Conservation (phyloP, 1,140 invertebrate species). For the Anoplolepis gracilipes region DNA sequence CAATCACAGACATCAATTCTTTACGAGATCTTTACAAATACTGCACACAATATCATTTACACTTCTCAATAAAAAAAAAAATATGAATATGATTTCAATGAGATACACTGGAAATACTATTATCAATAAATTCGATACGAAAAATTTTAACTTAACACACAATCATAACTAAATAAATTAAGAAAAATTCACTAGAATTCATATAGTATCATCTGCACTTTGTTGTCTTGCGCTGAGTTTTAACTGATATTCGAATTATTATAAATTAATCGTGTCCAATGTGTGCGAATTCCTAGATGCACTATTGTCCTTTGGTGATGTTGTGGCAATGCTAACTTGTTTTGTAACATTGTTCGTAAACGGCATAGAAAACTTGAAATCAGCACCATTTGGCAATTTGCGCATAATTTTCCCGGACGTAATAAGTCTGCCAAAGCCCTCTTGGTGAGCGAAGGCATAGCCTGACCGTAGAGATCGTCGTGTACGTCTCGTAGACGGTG, state of each 20-base stretch:
- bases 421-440: conserved; percentile 99
- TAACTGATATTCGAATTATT: conserved; percentile 74
- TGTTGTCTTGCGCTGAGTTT: conserved; percentile 2
- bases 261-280: conserved; percentile 88
- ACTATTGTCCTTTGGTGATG: conserved; percentile 83
- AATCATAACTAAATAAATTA: conserved; percentile 50
- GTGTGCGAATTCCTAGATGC: conserved; percentile 87
- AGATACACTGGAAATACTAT: conserved; percentile 51
- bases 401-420: conserved; percentile 99
- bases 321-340: conserved; percentile 82
- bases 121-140: background rate
- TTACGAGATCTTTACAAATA: conserved; percentile 41
- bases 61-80: conserved; percentile 7
- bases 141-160: conserved; percentile 26
- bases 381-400: conserved; percentile 89
- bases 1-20: conserved; percentile 53
- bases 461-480: conserved; percentile 97
- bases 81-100: conserved; percentile 44
- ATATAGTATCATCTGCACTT: conserved; percentile 36
- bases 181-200: conserved; percentile 68
- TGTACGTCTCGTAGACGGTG: conserved; percentile 94
- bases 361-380: conserved; percentile 84
- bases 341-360: conserved; percentile 84
- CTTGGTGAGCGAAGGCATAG: conserved; percentile 99
- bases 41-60: conserved; percentile 32